Base-by-base conservation (phyloP, 2,797 vertebrate species). In the Sphenodon punctatus region DNA sequence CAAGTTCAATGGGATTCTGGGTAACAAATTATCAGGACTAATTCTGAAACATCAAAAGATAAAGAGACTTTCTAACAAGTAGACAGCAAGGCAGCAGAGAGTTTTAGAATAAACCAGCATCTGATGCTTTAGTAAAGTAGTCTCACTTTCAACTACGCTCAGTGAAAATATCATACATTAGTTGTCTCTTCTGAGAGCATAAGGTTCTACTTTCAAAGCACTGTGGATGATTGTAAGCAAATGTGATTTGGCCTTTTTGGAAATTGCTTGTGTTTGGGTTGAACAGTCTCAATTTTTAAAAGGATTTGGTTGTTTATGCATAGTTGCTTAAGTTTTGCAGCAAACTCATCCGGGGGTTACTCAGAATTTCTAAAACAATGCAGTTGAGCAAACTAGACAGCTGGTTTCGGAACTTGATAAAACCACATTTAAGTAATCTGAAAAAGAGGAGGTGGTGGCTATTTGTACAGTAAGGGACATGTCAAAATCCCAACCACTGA, bases 141-240 rank as follows among this genome's bases (percentile, higher is more conserved):
- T 79, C 80, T 82, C 82, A 67, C 55, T 78, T 83, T 55, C 32
- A 75, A 46, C 65, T 77, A n/a, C 60, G 69, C 51, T 38, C 72
- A 90, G 78, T 78, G 84, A 88, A 90, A 88, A 88, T 78, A 75
- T 87, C 82, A 89, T 71, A 78, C 78, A 77, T 60, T 42, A 36
- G 55, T 49, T 82, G 75, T 58, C 46, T 88, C 66, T 85, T 71
- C 39, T 59, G 23, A 22, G 34, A 59, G 43, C 23, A 38, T 23
- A 72, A 17, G 60, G 27, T 10, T 42, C 53, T 20, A 25, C 34
- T 60, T 69, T 66, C 45, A 53, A 80, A 76, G 72, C 45, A 84
- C 60, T 78, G 34, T 30, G 71, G 75, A 71, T 48, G 70, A 83
- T 59, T 73, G 10, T 68, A 74, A 86, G 61, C 84, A 86, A 88